Base-by-base conservation (phyloP, 2,888 invertebrate species). In the Apeira syringaria region DNA sequence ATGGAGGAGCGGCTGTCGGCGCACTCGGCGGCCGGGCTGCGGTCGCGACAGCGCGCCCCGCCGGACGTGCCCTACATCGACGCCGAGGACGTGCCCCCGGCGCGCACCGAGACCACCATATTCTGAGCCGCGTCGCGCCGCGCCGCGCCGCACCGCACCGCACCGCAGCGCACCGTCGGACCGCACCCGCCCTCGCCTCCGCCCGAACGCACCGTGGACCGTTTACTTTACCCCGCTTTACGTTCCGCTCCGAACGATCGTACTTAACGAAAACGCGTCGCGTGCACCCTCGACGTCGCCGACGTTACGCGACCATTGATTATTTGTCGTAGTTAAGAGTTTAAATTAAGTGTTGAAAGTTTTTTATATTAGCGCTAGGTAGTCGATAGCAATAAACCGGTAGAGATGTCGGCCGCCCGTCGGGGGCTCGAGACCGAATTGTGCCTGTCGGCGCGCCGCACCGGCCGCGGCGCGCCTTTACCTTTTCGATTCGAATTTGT, bases 1-100 rank as follows among this genome's bases (percentile, higher is more conserved):
- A 93, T 99, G 92, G 99, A 98, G 92, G 99, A 99, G 92, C 95
- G 98, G 77, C 97, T 99, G 90, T 98, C 98, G 89, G 95, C 98
- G 91, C 98, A 98, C 94, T 98, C 98, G 93, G 94, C 97, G 90
- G 97, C 97, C 91, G 97, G 96, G 87, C 94, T 96, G 91, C 96
- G 96, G 92, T 95, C 94, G 91, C 93, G 95, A 80, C 95, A 84
- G 71, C 87, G 88, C 63, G 94, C 94, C 68, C 91, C 95, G 73
- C 92, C 94, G 70, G 96, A 96, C 94, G 94, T 96, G 93, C 95
- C 94, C 74, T 96, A 94, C 92, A 94, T 94, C 87, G 94, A 94
- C 91, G 94, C 93, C 80, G 94, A 94, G 72, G 88, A 89, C 69
- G 80, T 69, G 68, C 84, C 83, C 52, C 69, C 76, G 74, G 66